Percentiles rank a stretch among this genome's conserved stretches.
Evolutionary conservation across 1,140 invertebrate genomes (phyloP).

Genomic region (Oryctes rhinoceros): DNA sequence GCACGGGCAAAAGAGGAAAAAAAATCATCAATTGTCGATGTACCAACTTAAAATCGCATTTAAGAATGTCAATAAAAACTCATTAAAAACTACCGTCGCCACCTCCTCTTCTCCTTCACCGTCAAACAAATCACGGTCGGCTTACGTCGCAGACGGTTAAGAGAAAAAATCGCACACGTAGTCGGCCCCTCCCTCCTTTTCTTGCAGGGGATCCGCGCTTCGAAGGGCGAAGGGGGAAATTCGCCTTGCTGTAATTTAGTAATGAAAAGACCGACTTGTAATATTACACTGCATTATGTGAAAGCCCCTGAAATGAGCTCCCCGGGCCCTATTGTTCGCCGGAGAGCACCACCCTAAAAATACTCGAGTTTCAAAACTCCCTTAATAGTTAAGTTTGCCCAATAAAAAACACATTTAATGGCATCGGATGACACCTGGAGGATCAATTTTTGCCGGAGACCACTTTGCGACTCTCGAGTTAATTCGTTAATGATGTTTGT

Average conservation of each 20-base stretch:
- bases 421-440: conserved; percentile 49
- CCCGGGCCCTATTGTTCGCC: conserved; percentile 47
- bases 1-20: background rate
- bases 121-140: conserved; percentile 1
- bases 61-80: conserved; percentile 32
- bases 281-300: conserved; percentile 51
- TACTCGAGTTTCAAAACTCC: conserved; percentile 50
- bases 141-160: background rate
- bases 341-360: conserved; percentile 47
- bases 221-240: background rate
- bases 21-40: conserved; percentile 32
- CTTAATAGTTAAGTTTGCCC: conserved; percentile 52
- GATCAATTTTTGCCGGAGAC: conserved; percentile 38
- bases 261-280: conserved; percentile 54
- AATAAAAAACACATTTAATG: conserved; percentile 53
- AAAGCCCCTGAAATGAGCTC: conserved; percentile 53
- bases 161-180: background rate
- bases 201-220: background rate
- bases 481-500: conserved; percentile 29
- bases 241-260: conserved; percentile 40
- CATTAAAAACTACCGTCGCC: conserved; percentile 11
- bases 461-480: conserved; percentile 33
- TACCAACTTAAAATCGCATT: conserved; percentile 33
- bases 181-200: background rate
- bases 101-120: background rate